Conservation (phyloP, 92 coral and sea anemone species). For the Actinostola sp. region DNA sequence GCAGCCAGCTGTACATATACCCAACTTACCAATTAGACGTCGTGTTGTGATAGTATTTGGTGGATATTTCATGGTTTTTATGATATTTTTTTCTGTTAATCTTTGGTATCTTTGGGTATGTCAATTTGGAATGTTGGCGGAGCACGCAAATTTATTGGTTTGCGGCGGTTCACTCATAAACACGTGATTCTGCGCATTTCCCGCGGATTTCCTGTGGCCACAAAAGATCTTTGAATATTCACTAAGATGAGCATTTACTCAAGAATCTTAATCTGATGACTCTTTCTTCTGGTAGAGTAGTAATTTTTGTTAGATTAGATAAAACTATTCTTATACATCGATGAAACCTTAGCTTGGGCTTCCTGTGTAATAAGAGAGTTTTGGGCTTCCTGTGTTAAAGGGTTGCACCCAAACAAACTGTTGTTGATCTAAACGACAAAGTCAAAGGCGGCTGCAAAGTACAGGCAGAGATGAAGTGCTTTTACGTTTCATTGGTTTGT, state of each 20-base stretch:
- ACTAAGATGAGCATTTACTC: not conserved
- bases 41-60: not conserved
- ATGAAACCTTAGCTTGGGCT: too few relatives aligned
- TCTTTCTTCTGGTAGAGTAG: not conserved
- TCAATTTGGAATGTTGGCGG: constrained; percentile 24
- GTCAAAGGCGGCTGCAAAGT: too few relatives aligned
- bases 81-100: not conserved
- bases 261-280: not conserved
- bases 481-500: too few relatives aligned
- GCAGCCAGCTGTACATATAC: not conserved
- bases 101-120: constrained; percentile 9
- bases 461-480: too few relatives aligned
- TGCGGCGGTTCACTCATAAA: not conserved
- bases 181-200: constrained; percentile 24
- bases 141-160: constrained; percentile 19
- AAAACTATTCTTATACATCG: too few relatives aligned
- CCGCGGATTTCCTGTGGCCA: constrained; percentile 21
- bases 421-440: too few relatives aligned
- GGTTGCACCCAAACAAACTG: too few relatives aligned
- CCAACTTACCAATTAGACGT: not conserved
- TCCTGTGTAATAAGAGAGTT: too few relatives aligned
- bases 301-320: too few relatives aligned
- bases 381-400: too few relatives aligned
- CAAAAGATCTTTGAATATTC: too few relatives aligned
- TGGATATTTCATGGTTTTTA: not conserved